Conservation (phyloP, 2,113 vertebrate genomes). For the Thunnus thynnus region DNA sequence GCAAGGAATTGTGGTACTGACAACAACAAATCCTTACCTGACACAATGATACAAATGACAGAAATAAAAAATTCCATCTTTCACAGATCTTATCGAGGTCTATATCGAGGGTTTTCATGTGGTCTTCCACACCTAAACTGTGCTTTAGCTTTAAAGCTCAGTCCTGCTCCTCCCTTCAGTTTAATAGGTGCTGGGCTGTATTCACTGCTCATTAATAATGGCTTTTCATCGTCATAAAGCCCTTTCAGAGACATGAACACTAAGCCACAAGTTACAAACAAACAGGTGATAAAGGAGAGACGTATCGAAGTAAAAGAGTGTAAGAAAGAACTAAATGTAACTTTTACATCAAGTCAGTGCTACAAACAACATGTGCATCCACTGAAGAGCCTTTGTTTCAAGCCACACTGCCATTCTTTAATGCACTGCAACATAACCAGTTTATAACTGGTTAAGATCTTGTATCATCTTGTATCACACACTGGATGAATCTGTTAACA, state of each 20-base stretch:
- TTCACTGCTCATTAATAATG: background rate
- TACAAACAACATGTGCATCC: background rate
- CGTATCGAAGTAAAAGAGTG: background rate
- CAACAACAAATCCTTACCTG: background rate
- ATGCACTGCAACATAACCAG: slow-evolving; percentile 6
- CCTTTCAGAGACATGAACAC: background rate
- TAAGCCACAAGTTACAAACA: background rate
- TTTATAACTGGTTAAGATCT: background rate
- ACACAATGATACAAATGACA: background rate
- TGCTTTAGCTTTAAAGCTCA: no score
- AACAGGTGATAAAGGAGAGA: background rate
- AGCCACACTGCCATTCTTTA: slow-evolving; percentile 15
- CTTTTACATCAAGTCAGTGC: no score
- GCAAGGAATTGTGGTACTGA: background rate
- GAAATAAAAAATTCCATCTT: background rate
- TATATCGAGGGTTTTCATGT: background rate
- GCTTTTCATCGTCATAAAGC: background rate
- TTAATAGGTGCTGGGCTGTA: background rate
- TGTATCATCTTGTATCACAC: background rate
- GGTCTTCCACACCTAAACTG: background rate
- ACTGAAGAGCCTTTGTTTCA: slow-evolving; percentile 1
- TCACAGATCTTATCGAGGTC: background rate
- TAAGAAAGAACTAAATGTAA: background rate
- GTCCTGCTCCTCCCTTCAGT: background rate
- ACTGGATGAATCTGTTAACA: background rate